Evolutionary conservation across 2,113 vertebrate genomes (phyloP).

Genomic region (Anthoscopus minutus): DNA sequence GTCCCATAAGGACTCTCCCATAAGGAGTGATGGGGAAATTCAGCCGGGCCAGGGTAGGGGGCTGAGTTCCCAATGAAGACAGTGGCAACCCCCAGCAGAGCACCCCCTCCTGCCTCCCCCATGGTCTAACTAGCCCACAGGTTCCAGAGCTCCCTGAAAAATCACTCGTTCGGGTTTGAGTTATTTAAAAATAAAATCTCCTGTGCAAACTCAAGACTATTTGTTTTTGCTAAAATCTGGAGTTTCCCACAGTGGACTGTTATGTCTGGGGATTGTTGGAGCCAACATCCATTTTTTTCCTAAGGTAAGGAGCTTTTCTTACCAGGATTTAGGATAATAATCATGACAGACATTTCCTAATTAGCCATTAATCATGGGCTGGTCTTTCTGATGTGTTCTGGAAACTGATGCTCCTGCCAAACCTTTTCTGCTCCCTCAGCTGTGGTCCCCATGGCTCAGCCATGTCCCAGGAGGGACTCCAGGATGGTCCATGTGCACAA

Average conservation of each 20-base stretch:
- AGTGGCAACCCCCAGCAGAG: fast-evolving
- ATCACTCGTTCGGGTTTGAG: background rate
- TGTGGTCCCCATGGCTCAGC: fast-evolving
- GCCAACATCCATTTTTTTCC: background rate
- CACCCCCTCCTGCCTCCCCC: background rate
- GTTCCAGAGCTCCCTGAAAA: background rate
- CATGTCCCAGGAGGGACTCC: background rate
- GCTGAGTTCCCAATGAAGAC: background rate
- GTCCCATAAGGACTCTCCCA: background rate
- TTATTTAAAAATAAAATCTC: conserved; percentile 35
- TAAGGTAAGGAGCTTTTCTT: background rate
- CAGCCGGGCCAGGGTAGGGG: background rate
- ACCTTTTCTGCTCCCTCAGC: background rate
- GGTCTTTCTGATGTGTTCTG: background rate
- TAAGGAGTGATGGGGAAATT: background rate
- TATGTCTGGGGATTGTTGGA: background rate
- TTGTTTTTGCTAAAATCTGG: background rate
- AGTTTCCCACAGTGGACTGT: conserved; percentile 4
- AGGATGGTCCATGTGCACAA: background rate
- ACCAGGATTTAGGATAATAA: background rate
- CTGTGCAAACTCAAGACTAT: background rate
- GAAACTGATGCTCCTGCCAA: background rate
- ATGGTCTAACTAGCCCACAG: background rate
- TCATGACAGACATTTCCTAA: background rate
- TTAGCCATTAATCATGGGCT: background rate